These are phyloP conservation scores for Drosophila rubida DNA, from an alignment of 2,888 invertebrate genomes.

Conservation along the genomic window DNA sequence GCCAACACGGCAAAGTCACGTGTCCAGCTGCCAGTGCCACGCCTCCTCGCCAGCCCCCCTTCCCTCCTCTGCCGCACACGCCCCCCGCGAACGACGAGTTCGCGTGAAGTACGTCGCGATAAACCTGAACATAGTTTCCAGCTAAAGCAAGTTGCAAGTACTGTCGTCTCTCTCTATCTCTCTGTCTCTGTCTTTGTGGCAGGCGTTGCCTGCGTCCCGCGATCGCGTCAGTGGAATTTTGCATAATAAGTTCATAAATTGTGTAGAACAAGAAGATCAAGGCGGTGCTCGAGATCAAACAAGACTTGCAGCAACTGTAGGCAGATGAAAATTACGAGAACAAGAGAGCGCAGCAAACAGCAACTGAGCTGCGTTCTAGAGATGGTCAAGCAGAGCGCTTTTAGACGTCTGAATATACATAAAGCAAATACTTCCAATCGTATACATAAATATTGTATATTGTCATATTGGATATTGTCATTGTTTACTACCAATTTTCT, in stretches of 20 bases:
- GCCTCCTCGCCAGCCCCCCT: conserved; percentile 12
- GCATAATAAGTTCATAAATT: conserved; percentile 70
- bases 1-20: conserved; percentile 56
- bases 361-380: background rate
- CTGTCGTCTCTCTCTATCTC: background rate
- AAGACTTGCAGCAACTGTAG: conserved; percentile 27
- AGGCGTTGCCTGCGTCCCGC: conserved; percentile 51
- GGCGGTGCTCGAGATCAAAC: conserved; percentile 9
- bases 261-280: conserved; percentile 13
- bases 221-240: conserved; percentile 47
- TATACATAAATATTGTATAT: too few relatives aligned
- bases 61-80: conserved; percentile 10
- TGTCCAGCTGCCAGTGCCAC: conserved; percentile 49
- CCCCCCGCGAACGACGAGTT: conserved; percentile 24
- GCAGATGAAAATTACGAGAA: conserved; percentile 9
- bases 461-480: too few relatives aligned
- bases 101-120: conserved; percentile 63
- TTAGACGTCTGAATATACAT: too few relatives aligned
- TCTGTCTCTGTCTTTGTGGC: conserved; percentile 4
- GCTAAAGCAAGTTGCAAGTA: conserved; percentile 42
- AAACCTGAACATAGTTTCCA: conserved; percentile 67
- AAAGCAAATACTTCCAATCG: too few relatives aligned
- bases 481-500: too few relatives aligned
- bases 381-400: too few relatives aligned
- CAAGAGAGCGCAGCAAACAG: background rate